Evolutionary conservation across 2,797 vertebrate genomes (phyloP), one percentile per base, ranked within the genome.

Genomic region (Mionectes olivaceus): DNA sequence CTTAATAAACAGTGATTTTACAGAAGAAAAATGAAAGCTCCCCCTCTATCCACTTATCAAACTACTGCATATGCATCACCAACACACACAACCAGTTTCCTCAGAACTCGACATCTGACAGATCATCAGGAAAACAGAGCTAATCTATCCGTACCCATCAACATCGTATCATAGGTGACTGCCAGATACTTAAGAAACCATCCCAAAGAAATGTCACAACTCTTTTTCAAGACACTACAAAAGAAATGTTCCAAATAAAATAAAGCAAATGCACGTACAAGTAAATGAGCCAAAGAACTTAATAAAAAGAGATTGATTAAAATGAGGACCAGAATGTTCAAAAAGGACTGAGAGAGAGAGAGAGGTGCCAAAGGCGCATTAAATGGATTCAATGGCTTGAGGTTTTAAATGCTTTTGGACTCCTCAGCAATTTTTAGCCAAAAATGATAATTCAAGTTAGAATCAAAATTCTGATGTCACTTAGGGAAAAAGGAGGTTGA

Each of bases 301-400:
- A 96, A 96, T 97, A 97, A 96, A 97, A 96, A 95, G 95, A 94
- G 93, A 94, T 89, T 97, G 95, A 96, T 97, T 95, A 96, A 96
- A 96, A 96, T 95, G 95, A 97, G 83, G 94, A 96, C 93, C 91
- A 80, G 88, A 91, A 94, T 96, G 95, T 96, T 96, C 91, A 93
- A 89, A 96, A 94, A 77, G 90, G 90, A 90, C 88, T 87, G 83
- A 93, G 91, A 90, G 87, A 86, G 80, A 86, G 80, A 92, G 88
- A 92, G 93, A 94, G 85, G 95, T 95, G 94, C 95, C 95, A 94
- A 90, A 96, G 93, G 91, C 91, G 46, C 94, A 94, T 91, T 95
- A 95, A 94, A 95, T 93, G 92, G 92, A 96, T 96, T 96, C 94
- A 94, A 55, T 92, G 85, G 83, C 64, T 94, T 94, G 65, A 90